Percentiles rank a stretch among this genome's conserved stretches.
These are phyloP conservation scores for Bugula neritina DNA, from an alignment of 2,888 invertebrate species.

Conservation along the genomic window DNA sequence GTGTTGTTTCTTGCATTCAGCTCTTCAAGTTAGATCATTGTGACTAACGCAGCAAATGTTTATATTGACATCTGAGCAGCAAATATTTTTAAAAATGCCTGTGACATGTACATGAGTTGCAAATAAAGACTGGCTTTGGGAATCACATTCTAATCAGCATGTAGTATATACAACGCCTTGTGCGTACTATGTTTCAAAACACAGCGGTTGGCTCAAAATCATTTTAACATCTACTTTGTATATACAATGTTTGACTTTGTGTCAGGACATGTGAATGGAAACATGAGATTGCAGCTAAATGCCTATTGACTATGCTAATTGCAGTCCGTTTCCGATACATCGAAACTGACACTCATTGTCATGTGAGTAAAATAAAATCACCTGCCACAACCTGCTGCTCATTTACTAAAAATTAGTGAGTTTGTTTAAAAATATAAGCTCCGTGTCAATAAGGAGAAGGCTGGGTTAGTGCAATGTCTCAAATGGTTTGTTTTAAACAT, in stretches of 20 bases:
- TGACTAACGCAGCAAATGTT: no score
- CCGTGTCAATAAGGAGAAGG: no score
- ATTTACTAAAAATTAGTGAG: background rate
- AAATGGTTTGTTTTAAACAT: no score
- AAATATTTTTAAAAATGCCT: background rate
- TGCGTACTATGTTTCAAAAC: background rate
- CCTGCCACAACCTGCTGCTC: conserved; percentile 7
- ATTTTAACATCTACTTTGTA: background rate
- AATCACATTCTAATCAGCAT: no score
- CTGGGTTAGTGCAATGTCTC: no score
- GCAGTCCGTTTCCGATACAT: conserved; percentile 22
- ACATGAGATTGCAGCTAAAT: conserved; percentile 2
- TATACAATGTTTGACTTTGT: background rate
- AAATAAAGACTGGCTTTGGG: no score
- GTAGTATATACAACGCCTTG: no score
- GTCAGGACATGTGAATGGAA: background rate
- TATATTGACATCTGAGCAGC: background rate
- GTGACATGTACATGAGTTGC: no score
- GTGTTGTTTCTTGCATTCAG: no score
- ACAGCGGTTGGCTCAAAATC: background rate
- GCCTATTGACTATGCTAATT: conserved; percentile 25
- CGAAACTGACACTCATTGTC: conserved; percentile 20
- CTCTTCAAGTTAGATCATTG: no score
- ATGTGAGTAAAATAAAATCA: conserved; percentile 3
- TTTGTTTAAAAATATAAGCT: no score